These are phyloP conservation scores for Nanorana parkeri DNA, from an alignment of 2,113 vertebrate genomes.

Conservation along the genomic window DNA sequence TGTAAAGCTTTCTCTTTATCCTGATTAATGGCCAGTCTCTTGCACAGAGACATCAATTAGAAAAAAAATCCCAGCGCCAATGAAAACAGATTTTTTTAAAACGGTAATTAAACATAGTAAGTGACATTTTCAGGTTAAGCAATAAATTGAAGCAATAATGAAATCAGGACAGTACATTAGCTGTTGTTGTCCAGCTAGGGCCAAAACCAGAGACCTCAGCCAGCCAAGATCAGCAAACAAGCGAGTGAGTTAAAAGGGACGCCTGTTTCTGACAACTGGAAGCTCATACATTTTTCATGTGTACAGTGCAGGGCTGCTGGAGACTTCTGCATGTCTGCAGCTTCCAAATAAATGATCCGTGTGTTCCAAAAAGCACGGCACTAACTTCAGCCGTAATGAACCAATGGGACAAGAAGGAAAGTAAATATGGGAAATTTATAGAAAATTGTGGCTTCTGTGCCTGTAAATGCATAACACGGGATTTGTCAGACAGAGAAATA, in stretches of 20 bases:
- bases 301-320: neutral
- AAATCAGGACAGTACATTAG: conserved; percentile 34
- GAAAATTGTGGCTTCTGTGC: conserved; percentile 13
- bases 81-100: conserved; percentile 6
- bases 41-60: conserved; percentile 2
- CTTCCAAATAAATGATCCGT: conserved; percentile 33
- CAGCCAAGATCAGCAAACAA: conserved; percentile 52
- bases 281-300: conserved; percentile 46
- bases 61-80: neutral
- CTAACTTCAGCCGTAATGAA: neutral
- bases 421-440: conserved; percentile 29
- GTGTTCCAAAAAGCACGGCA: conserved; percentile 30
- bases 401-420: neutral
- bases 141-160: conserved; percentile 32
- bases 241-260: conserved; percentile 38
- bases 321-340: conserved; percentile 28
- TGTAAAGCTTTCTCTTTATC: conserved; percentile 23
- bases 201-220: conserved; percentile 25
- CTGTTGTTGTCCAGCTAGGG: conserved; percentile 29
- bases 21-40: conserved; percentile 31
- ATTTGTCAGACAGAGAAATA: conserved; percentile 10
- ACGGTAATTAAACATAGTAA: conserved; percentile 33
- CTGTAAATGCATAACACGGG: neutral
- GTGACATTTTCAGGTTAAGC: conserved; percentile 47
- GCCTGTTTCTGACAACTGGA: conserved; percentile 41